Percentiles rank a stretch among this genome's conserved stretches.
Conservation (phyloP, 2,113 vertebrate species). For the Gymnarchus niloticus region DNA sequence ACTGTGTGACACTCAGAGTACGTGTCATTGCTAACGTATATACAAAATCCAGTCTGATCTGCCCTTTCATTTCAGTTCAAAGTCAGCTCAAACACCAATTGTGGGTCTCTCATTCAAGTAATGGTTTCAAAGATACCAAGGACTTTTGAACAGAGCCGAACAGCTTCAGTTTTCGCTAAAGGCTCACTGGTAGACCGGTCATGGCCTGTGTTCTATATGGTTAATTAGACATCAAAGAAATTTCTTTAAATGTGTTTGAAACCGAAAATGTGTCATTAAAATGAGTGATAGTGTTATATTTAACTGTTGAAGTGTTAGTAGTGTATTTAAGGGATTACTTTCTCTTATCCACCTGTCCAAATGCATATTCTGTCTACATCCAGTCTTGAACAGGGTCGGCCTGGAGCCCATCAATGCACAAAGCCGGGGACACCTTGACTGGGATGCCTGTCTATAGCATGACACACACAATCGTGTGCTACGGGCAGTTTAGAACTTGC, state of each 20-base stretch:
- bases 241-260: background rate
- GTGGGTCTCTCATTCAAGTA: background rate
- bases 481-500: background rate
- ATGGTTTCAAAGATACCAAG: background rate
- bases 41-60: background rate
- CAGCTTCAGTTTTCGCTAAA: background rate
- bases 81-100: background rate
- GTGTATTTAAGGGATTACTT: too few relatives aligned
- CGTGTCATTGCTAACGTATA: background rate
- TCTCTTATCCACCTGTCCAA: too few relatives aligned
- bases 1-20: background rate
- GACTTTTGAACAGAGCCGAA: background rate
- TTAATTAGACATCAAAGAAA: background rate
- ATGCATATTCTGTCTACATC: too few relatives aligned
- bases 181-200: background rate
- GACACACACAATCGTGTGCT: background rate
- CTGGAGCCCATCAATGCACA: background rate
- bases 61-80: background rate
- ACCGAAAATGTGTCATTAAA: background rate
- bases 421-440: background rate
- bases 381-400: too few relatives aligned
- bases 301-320: too few relatives aligned
- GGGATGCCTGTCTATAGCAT: background rate
- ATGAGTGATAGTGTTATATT: too few relatives aligned
- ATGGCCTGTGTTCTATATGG: background rate